Conservation (phyloP, 2,888 invertebrate species). For the Athrips mouffetella region DNA sequence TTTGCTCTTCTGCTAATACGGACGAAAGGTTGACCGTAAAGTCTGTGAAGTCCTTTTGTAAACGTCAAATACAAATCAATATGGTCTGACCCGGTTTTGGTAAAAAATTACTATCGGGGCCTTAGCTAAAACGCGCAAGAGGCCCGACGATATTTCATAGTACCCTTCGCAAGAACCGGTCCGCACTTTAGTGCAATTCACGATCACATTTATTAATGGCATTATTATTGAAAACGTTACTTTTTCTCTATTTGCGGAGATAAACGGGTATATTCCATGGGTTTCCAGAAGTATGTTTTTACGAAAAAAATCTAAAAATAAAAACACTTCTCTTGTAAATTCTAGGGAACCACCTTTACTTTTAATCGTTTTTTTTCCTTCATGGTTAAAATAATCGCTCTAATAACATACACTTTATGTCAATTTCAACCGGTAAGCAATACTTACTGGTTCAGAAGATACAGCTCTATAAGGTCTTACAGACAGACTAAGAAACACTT, state of each 20-base stretch:
- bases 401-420: too few species aligned
- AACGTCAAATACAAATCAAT: constrained; percentile 7
- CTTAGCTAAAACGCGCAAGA: constrained; percentile 9
- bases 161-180: neutral
- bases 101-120: constrained; percentile 2
- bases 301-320: too few species aligned
- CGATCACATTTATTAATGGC: constrained; percentile 17
- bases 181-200: constrained; percentile 16
- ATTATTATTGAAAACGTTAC: constrained; percentile 12
- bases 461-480: too few species aligned
- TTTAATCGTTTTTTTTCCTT: too few species aligned
- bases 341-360: too few species aligned
- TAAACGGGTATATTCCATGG: neutral
- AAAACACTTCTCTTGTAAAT: too few species aligned
- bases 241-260: constrained; percentile 12
- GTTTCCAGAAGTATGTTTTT: too few species aligned
- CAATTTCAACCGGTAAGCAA: too few species aligned
- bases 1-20: neutral
- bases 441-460: too few species aligned
- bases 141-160: constrained; percentile 12
- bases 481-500: too few species aligned
- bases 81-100: neutral
- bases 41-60: neutral
- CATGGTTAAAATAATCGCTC: too few species aligned
- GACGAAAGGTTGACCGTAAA: neutral